Percentiles rank a stretch among this genome's conserved stretches.
Conservation (phyloP, 2,113 vertebrate genomes). For the Epinephelus moara region DNA sequence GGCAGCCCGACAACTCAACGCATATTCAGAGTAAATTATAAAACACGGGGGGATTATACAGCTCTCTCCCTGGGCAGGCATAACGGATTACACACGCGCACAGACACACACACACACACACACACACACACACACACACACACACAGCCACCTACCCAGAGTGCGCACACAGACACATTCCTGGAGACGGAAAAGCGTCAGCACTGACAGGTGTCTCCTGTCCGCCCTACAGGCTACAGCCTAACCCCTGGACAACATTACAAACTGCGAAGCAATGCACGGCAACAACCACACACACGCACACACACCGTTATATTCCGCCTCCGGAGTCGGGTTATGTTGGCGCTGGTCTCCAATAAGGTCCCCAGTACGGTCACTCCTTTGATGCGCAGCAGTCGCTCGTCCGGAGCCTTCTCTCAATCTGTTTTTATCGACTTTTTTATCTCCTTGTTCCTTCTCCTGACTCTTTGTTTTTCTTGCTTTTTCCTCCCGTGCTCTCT, state of each 20-base stretch:
- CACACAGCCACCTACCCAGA: slow-evolving; percentile 15
- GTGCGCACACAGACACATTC: slow-evolving; percentile 68
- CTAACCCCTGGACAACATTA: slow-evolving; percentile 42
- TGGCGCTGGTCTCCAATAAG: slow-evolving; percentile 59
- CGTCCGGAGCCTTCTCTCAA: slow-evolving; percentile 58
- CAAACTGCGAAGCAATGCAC: slow-evolving; percentile 49
- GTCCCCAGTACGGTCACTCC: slow-evolving; percentile 55
- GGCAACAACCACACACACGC: slow-evolving; percentile 21
- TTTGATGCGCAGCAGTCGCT: slow-evolving; percentile 59
- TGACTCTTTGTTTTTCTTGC: slow-evolving; percentile 72
- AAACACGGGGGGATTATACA: slow-evolving; percentile 62
- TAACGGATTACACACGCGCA: slow-evolving; percentile 51
- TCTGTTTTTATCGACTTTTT: slow-evolving; percentile 71
- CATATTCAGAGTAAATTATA: slow-evolving; percentile 56
- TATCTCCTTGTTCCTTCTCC: slow-evolving; percentile 55
- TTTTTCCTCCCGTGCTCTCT: slow-evolving; percentile 37
- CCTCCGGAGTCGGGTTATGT: slow-evolving; percentile 66
- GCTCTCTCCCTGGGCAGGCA: slow-evolving; percentile 49
- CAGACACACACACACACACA: slow-evolving; percentile 56
- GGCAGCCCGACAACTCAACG: slow-evolving; percentile 35
- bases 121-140: slow-evolving; percentile 10
- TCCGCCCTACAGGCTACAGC: slow-evolving; percentile 48
- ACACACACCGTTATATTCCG: slow-evolving; percentile 80
- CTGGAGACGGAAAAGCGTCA: slow-evolving; percentile 65
- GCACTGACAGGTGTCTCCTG: slow-evolving; percentile 76